Percentiles rank a stretch among this genome's conserved stretches.
These are phyloP conservation scores for Dicroscelio sp. DNA, from an alignment of 2,888 invertebrate species.

Conservation along the genomic window DNA sequence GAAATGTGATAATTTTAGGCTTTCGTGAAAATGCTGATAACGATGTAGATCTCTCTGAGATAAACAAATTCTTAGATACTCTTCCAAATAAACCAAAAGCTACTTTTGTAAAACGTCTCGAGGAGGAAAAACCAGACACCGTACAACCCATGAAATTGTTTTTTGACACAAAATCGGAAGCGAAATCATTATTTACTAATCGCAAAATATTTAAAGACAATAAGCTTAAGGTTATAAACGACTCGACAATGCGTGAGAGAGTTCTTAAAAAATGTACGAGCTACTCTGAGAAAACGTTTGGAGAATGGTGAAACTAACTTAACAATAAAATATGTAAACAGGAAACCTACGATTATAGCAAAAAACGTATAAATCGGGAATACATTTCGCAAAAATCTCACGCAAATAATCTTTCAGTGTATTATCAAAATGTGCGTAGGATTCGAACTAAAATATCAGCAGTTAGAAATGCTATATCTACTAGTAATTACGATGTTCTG, in stretches of 20 bases:
- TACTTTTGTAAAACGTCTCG: no score
- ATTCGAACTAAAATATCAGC: slow-evolving; percentile 2
- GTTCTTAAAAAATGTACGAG: neutral
- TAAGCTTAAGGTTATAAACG: neutral
- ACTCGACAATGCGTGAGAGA: neutral
- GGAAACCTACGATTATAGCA: neutral
- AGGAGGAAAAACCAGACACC: no score
- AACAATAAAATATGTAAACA: neutral
- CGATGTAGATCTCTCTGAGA: no score
- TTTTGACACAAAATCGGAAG: no score
- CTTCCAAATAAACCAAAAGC: no score
- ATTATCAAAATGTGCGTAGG: slow-evolving; percentile 35
- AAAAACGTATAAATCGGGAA: slow-evolving; percentile 4
- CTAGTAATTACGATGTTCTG: slow-evolving; percentile 19
- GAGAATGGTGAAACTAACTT: neutral
- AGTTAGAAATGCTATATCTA: neutral
- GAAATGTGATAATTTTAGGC: no score
- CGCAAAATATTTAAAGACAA: neutral
- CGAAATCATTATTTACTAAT: no score
- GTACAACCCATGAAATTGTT: no score
- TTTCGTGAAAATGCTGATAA: no score
- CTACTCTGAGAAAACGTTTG: neutral
- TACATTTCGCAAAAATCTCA: no score
- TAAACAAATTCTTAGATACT: no score
- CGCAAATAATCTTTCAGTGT: neutral